Base-by-base conservation (phyloP, 2,113 vertebrate genomes). In the Sterrhoptilus dennistouni region DNA sequence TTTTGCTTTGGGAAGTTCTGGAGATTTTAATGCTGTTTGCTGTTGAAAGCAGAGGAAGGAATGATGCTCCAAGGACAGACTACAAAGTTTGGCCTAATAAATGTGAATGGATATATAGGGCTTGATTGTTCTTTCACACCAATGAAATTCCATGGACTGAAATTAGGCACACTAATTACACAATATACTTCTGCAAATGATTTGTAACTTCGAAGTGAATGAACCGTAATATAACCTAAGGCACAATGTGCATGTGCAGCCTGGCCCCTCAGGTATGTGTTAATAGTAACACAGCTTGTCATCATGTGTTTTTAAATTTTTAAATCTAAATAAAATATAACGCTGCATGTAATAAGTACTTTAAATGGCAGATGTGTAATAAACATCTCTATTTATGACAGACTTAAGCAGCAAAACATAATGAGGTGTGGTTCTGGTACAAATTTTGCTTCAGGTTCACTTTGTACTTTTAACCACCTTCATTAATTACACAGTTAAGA, bases 401-500 rank as follows among this genome's bases (percentile, higher is more conserved):
- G 92, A 79, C 63, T 83, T 74, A 78, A 90, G 88, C 95, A 94
- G 90, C 83, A 90, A 96, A 96, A 92, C 88, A 89, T 94, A 93
- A 95, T 89, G 77, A 97, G 86, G 84, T 94, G 84, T 78, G 79
- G 96, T 95, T 96, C 96, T 95, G 69, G 71, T 96, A 93, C 90
- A 92, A 85, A 65, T 92, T 94, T 88, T 95, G 76, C 93, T 97
- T 97, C 94, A 82, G 77, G 81, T 96, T 97, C 95, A 96, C 76
- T 77, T 95, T 96, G 89, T 95, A 95, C 96, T 97, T 96, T 96
- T 82, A 97, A 97, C 77, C 91, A 96, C 20, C 17, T 57, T 91
- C 81, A 95, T 95, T 95, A 97, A 98, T 98, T 98, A 96, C 75
- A 95, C 69, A 96, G 95, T 96, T 87, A 97, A 89, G 92, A 97